Conservation (phyloP, 1,140 invertebrate genomes). For the Dendrolimus punctatus region DNA sequence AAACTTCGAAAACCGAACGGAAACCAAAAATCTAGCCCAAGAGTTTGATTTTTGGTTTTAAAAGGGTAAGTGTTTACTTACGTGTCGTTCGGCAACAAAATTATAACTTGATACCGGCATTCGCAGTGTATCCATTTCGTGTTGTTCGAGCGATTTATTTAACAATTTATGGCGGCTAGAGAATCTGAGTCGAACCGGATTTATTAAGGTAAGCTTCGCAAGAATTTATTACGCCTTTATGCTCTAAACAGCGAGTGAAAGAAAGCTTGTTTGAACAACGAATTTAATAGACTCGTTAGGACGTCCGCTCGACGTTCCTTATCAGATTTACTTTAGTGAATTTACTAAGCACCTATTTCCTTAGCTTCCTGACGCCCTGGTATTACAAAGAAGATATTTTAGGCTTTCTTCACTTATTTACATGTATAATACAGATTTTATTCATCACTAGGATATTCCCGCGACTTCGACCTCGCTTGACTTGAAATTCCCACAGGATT, state of each 20-base stretch:
- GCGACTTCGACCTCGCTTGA: too few relatives aligned
- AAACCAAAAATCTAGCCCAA: too few relatives aligned
- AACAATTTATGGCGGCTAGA: conserved; percentile 53
- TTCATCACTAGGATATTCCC: too few relatives aligned
- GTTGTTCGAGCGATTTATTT: conserved; percentile 52
- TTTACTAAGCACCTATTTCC: too few relatives aligned
- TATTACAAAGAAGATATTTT: too few relatives aligned
- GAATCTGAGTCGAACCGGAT: conserved; percentile 54
- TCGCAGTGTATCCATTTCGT: conserved; percentile 21
- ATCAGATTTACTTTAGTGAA: background rate
- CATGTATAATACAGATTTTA: too few relatives aligned
- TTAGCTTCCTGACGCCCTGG: too few relatives aligned
- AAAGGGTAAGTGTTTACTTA: background rate
- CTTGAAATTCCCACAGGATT: too few relatives aligned
- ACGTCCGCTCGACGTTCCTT: background rate
- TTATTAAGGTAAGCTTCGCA: conserved; percentile 52
- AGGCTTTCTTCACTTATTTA: too few relatives aligned
- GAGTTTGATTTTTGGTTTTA: too few relatives aligned
- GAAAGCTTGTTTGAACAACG: conserved; percentile 29
- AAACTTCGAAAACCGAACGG: too few relatives aligned
- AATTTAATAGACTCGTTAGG: conserved; percentile 32
- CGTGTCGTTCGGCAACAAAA: conserved; percentile 5
- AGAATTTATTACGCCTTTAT: conserved; percentile 49
- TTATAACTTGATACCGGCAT: conserved; percentile 22
- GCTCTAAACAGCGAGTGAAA: conserved; percentile 31